Conservation (phyloP, 2,888 invertebrate genomes). For the Atrina japonica region DNA sequence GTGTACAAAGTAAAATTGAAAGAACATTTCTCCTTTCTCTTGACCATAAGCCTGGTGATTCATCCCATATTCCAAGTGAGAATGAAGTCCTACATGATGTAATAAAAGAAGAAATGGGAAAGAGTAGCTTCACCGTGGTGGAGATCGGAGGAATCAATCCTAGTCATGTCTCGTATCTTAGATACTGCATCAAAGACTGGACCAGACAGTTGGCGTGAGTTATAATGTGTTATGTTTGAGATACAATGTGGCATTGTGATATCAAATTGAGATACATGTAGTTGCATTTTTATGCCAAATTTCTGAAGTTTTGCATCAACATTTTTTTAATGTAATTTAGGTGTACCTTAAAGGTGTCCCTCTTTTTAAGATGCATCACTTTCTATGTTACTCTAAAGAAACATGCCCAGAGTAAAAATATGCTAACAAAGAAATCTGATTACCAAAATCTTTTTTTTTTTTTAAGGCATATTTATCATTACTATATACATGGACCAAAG, state of each 20-base stretch:
- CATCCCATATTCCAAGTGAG: conserved; percentile 70
- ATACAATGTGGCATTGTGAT: neutral
- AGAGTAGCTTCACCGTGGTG: conserved; percentile 78
- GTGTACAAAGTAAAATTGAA: no score
- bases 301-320: no score
- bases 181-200: conserved; percentile 73
- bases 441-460: no score
- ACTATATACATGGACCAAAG: conserved; percentile 80
- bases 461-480: conserved; percentile 81
- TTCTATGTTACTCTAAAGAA: no score
- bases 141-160: conserved; percentile 76
- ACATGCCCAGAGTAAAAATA: no score
- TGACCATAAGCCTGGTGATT: conserved; percentile 79
- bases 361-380: no score
- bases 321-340: no score
- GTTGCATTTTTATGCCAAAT: no score
- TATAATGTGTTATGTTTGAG: neutral
- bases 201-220: conserved; percentile 78
- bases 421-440: no score
- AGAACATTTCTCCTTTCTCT: no score
- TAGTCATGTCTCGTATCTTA: conserved; percentile 77
- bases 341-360: no score
- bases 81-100: conserved; percentile 73
- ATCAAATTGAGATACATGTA: neutral
- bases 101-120: conserved; percentile 69